phyloP scores from a whole-genome alignment of 2,113 vertebrate genomes.

The Dicrurus megarhynchus region DNA sequence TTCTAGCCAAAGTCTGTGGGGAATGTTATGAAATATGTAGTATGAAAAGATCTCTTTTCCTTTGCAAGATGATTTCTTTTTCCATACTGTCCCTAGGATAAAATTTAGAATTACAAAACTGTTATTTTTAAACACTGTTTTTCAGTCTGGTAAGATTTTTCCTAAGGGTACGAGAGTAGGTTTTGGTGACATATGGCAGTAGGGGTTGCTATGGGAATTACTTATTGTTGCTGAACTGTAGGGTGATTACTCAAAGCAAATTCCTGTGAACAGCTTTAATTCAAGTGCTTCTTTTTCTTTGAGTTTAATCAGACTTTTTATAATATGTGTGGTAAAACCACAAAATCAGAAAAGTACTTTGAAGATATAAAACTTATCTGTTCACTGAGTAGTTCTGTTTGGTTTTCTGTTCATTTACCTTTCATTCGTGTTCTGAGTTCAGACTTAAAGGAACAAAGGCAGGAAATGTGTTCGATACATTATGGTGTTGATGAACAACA shows the following conservation, averaged over 20 bases:
- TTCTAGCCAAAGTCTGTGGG: background rate
- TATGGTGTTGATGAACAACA: background rate
- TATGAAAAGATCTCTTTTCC: background rate
- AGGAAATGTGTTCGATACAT: background rate
- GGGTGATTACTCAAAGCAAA: slow-evolving; percentile 33
- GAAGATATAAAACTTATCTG: background rate
- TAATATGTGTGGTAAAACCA: background rate
- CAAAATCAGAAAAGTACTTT: background rate
- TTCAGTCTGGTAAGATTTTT: background rate
- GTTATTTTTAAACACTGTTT: slow-evolving; percentile 1
- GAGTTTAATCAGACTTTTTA: background rate
- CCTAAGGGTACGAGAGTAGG: background rate
- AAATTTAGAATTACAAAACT: background rate
- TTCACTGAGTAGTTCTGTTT: background rate
- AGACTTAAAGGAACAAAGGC: background rate
- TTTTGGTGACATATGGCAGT: slow-evolving; percentile 48
- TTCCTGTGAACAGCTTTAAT: slow-evolving; percentile 6
- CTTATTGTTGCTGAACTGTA: slow-evolving; percentile 17
- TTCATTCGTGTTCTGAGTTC: background rate
- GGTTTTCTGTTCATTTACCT: background rate
- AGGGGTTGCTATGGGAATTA: slow-evolving; percentile 35
- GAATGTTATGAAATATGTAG: background rate
- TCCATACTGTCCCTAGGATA: background rate
- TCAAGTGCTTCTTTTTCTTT: background rate
- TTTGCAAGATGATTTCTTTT: background rate